A percentile compares a stretch with the other conserved stretches of the same genome.
Conservation (phyloP, 1,140 invertebrate genomes). For the Bombus breviceps region DNA sequence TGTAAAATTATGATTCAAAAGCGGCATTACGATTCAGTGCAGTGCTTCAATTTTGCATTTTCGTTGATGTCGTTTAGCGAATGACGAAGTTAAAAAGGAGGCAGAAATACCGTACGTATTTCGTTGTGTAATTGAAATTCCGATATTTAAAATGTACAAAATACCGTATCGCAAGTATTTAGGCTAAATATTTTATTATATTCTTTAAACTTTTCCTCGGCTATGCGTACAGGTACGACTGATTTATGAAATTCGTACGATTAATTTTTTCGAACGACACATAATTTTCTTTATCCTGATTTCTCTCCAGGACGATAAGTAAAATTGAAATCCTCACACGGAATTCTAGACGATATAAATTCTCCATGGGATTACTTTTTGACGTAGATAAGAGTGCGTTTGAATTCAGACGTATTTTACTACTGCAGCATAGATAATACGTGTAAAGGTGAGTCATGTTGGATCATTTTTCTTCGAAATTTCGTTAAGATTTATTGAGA, state of each 20-base stretch:
- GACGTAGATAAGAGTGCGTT: conserved; percentile 23
- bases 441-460: too few species aligned
- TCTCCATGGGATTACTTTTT: conserved; percentile 13
- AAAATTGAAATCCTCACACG: conserved; percentile 15
- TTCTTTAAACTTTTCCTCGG: too few species aligned
- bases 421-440: background rate
- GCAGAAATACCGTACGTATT: background rate
- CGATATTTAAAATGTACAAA: too few species aligned
- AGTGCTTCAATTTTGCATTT: background rate
- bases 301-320: background rate
- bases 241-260: background rate
- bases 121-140: too few species aligned
- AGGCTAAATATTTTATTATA: too few species aligned
- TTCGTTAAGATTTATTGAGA: conserved; percentile 15
- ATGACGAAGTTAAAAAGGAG: background rate
- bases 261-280: background rate
- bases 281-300: background rate
- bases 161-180: too few species aligned
- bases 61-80: background rate
- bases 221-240: too few species aligned
- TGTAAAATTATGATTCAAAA: background rate
- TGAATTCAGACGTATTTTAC: conserved; percentile 28
- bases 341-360: conserved; percentile 17
- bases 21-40: background rate
- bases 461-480: background rate